Evolutionary conservation across 2,113 vertebrate genomes (phyloP).

Genomic region (Noctilio leporinus): DNA sequence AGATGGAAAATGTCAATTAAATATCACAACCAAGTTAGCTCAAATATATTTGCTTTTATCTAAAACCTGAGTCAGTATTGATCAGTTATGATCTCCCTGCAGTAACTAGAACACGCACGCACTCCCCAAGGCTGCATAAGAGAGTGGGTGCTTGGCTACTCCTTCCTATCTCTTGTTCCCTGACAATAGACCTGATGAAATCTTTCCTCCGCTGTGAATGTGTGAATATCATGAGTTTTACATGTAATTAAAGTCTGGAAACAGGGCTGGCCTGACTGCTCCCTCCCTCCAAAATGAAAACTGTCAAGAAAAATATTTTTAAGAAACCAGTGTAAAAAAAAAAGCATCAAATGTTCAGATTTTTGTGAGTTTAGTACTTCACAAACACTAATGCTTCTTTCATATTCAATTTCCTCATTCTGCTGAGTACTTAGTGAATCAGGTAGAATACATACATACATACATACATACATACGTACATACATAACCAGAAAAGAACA

Average conservation of each 20-base stretch:
- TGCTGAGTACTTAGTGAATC: not conserved
- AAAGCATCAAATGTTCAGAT: not conserved
- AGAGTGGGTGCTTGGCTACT: not conserved
- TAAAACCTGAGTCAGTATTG: constrained; percentile 54
- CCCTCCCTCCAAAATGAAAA: not conserved
- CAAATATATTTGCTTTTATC: constrained; percentile 49
- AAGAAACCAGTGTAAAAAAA: not conserved
- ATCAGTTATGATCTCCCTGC: constrained; percentile 49
- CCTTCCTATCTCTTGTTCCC: not conserved
- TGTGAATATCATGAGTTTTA: not conserved
- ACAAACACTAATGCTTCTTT: not conserved
- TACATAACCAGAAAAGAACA: not conserved
- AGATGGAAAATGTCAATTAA: constrained; percentile 2
- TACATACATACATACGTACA: not conserved
- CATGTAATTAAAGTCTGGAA: not conserved
- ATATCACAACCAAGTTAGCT: constrained; percentile 8
- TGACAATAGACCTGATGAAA: not conserved
- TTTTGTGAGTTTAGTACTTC: not conserved
- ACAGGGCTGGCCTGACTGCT: not conserved
- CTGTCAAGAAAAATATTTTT: not conserved
- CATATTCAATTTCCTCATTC: not conserved
- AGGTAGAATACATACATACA: not conserved
- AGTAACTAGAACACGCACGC: not conserved
- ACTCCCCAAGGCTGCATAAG: not conserved
- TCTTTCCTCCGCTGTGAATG: not conserved